These are phyloP conservation scores for Vulpes lagopus DNA, from an alignment of 2,113 vertebrate genomes.

Conservation along the genomic window DNA sequence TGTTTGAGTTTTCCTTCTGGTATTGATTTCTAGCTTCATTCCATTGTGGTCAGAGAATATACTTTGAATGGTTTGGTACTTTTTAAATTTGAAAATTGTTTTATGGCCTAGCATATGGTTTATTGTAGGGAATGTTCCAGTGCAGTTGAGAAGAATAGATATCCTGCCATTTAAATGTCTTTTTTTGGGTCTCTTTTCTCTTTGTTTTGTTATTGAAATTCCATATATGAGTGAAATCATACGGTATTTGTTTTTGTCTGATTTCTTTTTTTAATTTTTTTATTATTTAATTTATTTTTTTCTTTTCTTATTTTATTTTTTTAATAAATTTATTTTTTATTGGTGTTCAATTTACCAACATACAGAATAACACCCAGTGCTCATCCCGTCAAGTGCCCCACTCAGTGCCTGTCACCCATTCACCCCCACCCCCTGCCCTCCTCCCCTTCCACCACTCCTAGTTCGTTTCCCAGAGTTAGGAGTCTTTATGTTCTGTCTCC, in stretches of 20 bases:
- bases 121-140: neutral
- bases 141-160: conserved; percentile 6
- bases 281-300: no score
- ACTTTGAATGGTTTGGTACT: neutral
- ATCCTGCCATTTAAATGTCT: neutral
- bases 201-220: neutral
- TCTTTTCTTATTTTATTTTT: no score
- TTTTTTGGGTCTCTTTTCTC: neutral
- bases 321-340: no score
- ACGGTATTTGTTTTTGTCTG: neutral
- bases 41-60: neutral
- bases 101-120: neutral
- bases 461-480: no score
- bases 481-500: no score
- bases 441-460: no score
- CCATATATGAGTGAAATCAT: neutral
- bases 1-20: conserved; percentile 37
- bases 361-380: no score
- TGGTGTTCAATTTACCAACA: no score
- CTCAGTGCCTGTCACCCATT: no score
- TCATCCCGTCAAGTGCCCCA: no score
- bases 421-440: no score
- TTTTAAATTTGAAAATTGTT: conserved; percentile 5
- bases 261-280: no score
- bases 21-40: neutral